phyloP scores from a whole-genome alignment of 2,113 vertebrate species.

The Chloebia gouldiae region DNA sequence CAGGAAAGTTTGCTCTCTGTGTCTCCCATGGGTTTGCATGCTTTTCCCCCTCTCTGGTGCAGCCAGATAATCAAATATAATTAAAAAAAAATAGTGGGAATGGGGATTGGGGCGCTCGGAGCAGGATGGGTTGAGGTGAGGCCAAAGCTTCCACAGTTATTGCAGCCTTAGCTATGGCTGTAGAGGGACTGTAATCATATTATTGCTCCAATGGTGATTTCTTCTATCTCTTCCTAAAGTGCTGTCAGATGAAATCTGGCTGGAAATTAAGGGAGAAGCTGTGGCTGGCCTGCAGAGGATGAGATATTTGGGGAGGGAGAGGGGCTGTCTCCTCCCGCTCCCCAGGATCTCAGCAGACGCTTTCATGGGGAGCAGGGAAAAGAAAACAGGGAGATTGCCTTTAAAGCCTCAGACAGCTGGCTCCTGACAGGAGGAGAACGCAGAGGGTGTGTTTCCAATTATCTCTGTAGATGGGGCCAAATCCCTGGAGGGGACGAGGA shows the following conservation, averaged over 20 bases:
- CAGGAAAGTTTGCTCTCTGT: neutral
- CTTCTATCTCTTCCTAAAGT: neutral
- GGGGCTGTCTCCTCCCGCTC: neutral
- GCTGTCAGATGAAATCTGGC: neutral
- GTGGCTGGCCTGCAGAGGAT: neutral
- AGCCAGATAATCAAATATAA: neutral
- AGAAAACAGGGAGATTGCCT: neutral
- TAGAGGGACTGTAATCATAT: conserved; percentile 15
- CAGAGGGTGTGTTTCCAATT: conserved; percentile 55
- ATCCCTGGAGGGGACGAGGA: conserved; percentile 23
- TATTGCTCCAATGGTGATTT: neutral
- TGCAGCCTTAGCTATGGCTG: neutral
- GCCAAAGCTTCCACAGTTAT: neutral
- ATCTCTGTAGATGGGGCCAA: conserved; percentile 53
- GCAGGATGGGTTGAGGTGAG: neutral
- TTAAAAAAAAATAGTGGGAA: neutral
- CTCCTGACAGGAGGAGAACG: conserved; percentile 32
- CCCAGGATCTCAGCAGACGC: neutral
- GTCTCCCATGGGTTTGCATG: accelerated
- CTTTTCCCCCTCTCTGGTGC: neutral
- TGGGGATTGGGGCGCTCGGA: neutral
- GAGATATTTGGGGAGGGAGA: neutral
- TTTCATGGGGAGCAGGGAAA: neutral
- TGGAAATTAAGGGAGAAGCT: conserved; percentile 20
- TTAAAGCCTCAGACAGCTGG: conserved; percentile 23